Conservation (phyloP, 2,888 invertebrate genomes). For the Mesorhabditis spiculigera region DNA sequence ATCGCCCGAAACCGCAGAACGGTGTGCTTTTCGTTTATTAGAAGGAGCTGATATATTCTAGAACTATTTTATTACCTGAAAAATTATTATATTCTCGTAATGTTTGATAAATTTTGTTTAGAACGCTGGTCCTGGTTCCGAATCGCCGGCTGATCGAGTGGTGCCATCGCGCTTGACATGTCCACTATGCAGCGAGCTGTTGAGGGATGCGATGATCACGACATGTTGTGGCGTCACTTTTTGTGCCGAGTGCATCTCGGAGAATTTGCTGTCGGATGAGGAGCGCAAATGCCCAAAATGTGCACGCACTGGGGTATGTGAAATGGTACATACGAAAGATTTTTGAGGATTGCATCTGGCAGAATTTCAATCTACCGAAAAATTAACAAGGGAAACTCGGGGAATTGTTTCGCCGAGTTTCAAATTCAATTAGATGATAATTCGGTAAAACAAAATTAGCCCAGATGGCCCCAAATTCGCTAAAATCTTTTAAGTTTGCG, state of each 20-base stretch:
- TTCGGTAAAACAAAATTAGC: no score
- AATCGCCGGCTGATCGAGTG: conserved; percentile 59
- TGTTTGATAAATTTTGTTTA: neutral
- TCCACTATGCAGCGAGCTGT: conserved; percentile 82
- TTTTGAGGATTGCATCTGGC: no score
- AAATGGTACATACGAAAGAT: no score
- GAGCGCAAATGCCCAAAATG: conserved; percentile 35
- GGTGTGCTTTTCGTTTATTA: conserved; percentile 62
- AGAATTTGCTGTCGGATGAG: conserved; percentile 39
- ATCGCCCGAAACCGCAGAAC: conserved; percentile 77
- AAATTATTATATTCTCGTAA: neutral
- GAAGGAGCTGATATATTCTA: neutral
- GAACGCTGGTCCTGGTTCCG: neutral
- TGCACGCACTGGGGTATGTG: conserved; percentile 11
- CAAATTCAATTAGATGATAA: no score
- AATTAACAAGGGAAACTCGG: no score
- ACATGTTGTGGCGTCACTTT: conserved; percentile 97
- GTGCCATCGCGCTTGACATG: conserved; percentile 89
- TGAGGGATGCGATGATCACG: conserved; percentile 86
- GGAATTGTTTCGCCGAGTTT: no score
- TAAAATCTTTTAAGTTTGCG: no score
- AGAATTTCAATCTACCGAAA: no score
- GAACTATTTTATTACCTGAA: conserved; percentile 5
- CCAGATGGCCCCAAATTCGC: no score
- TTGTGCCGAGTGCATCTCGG: conserved; percentile 84